Conservation (phyloP, 2,113 vertebrate genomes). For the Rhadina sibilatrix region DNA sequence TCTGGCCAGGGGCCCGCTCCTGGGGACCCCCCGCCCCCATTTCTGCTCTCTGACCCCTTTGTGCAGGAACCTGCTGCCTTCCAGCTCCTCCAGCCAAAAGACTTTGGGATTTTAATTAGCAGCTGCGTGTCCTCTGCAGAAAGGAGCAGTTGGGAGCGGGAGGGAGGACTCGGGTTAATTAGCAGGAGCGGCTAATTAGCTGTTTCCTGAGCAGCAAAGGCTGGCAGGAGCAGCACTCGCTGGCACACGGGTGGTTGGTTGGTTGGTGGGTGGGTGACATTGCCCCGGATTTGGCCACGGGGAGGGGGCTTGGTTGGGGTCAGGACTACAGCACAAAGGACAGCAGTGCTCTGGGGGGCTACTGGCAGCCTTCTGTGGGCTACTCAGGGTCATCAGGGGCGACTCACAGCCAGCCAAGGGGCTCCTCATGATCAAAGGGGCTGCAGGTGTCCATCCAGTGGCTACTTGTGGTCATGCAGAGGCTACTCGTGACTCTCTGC, state of each 20-base stretch:
- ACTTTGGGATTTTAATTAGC: slow-evolving; percentile 41
- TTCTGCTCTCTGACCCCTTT: not conserved
- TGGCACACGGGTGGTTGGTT: not conserved
- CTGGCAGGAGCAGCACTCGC: not conserved
- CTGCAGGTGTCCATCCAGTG: not conserved
- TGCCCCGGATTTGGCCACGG: not conserved
- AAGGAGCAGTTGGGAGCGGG: slow-evolving; percentile 8
- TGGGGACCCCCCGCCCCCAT: too few relatives aligned
- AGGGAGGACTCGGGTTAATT: slow-evolving; percentile 37
- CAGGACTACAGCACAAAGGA: not conserved
- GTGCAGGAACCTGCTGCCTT: not conserved
- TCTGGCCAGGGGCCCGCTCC: not conserved
- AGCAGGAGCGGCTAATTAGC: slow-evolving; percentile 47
- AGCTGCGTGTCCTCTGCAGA: not conserved
- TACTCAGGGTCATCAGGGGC: not conserved
- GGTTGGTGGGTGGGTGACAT: not conserved
- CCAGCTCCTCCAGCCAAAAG: not conserved
- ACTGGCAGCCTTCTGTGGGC: not conserved
- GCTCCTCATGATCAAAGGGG: fast-evolving
- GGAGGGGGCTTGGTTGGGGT: not conserved
- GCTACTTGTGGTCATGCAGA: not conserved
- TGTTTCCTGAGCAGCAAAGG: slow-evolving; percentile 40
- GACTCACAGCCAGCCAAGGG: not conserved
- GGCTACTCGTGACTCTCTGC: not conserved
- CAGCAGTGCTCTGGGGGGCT: not conserved